Conservation (phyloP, 2,888 invertebrate genomes). For the Cynaeus angustus region DNA sequence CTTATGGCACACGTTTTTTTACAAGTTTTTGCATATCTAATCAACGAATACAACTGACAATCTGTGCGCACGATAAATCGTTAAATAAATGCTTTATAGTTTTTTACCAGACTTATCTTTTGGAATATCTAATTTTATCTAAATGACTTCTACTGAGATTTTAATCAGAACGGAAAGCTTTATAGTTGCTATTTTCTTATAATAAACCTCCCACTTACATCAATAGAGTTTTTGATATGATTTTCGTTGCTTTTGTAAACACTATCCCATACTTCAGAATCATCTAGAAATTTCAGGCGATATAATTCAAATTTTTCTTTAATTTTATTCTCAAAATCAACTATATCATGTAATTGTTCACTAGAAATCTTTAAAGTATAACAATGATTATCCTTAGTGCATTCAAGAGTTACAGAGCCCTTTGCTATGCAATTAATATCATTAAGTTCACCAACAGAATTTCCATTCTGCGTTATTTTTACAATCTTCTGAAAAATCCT, state of each 20-base stretch:
- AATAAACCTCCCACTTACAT: slow-evolving; percentile 51
- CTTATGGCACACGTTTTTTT: no score
- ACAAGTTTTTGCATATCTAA: no score
- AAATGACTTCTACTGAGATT: no score
- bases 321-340: slow-evolving; percentile 48
- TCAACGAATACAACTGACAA: no score
- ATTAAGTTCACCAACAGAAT: slow-evolving; percentile 43
- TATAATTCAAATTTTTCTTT: slow-evolving; percentile 30
- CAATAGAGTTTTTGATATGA: slow-evolving; percentile 53
- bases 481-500: slow-evolving; percentile 50
- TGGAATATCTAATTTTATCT: no score
- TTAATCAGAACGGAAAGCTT: no score
- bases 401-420: slow-evolving; percentile 33
- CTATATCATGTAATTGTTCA: slow-evolving; percentile 32
- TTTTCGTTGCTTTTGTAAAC: slow-evolving; percentile 46
- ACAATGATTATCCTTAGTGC: slow-evolving; percentile 29
- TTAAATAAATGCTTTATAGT: no score
- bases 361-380: slow-evolving; percentile 26
- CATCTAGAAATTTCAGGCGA: slow-evolving; percentile 3
- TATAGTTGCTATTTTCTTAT: no score
- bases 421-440: slow-evolving; percentile 45
- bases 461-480: slow-evolving; percentile 54
- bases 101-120: no score
- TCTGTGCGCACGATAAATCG: no score
- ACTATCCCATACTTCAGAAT: slow-evolving; percentile 27